A percentile compares a stretch with the other conserved stretches of the same genome.
These are phyloP conservation scores for Pseudochromis fuscus DNA, from an alignment of 2,797 vertebrate species.

Conservation along the genomic window DNA sequence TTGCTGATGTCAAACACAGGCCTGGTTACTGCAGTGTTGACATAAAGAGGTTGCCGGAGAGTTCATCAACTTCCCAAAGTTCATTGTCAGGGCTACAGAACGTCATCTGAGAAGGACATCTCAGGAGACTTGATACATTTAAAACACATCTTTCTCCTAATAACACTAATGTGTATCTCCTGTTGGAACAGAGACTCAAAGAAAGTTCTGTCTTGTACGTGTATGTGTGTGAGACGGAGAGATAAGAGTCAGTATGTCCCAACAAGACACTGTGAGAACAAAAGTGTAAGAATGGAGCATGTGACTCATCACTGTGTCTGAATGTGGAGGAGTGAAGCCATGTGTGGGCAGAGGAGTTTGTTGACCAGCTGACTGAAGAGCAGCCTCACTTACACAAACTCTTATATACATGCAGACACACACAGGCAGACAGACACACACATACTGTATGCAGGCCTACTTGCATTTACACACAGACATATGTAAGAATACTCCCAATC, in stretches of 20 bases:
- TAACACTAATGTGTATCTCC: constrained; percentile 12
- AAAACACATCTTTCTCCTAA: constrained; percentile 30
- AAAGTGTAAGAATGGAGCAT: constrained; percentile 84
- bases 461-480: constrained; percentile 16
- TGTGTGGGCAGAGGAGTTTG: constrained; percentile 84
- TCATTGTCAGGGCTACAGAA: constrained; percentile 40
- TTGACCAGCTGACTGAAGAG: constrained; percentile 83
- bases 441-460: constrained; percentile 19
- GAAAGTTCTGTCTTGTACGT: constrained; percentile 27
- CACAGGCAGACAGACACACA: constrained; percentile 24
- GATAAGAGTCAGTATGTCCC: constrained; percentile 75
- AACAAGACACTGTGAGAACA: constrained; percentile 80
- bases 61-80: constrained; percentile 63
- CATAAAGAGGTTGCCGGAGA: constrained; percentile 71
- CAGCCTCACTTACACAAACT: constrained; percentile 71
- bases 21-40: constrained; percentile 64
- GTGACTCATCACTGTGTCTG: constrained; percentile 87
- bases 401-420: constrained; percentile 42
- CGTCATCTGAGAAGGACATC: constrained; percentile 5
- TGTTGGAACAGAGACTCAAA: constrained; percentile 31
- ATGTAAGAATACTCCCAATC: neutral
- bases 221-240: constrained; percentile 33
- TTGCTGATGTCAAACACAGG: constrained; percentile 72
- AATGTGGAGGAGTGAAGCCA: constrained; percentile 84
- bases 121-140: constrained; percentile 14